Evolutionary conservation across 2,888 invertebrate genomes (phyloP).

Genomic region (Leptinotarsa juncta): DNA sequence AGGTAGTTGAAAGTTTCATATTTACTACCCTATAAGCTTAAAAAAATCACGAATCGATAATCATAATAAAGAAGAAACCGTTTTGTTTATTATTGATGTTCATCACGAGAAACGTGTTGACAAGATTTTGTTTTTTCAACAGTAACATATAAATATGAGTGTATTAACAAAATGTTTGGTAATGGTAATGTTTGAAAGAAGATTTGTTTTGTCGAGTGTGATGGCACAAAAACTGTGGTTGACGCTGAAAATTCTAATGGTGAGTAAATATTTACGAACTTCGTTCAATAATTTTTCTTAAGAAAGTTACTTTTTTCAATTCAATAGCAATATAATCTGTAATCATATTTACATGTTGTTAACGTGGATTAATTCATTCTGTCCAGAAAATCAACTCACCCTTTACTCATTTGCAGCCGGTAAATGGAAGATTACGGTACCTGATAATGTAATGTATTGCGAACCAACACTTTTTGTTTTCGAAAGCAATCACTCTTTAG

Average conservation of each 20-base stretch:
- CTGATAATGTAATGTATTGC: no score
- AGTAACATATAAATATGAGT: slow-evolving; percentile 8
- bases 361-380: no score
- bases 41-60: neutral
- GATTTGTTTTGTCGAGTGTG: neutral
- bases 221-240: neutral
- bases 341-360: no score
- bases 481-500: no score
- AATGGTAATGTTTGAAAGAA: neutral
- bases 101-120: slow-evolving; percentile 14
- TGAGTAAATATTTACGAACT: neutral
- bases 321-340: no score
- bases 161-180: neutral
- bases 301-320: no score
- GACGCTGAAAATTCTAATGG: neutral
- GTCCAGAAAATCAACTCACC: no score
- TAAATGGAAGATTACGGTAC: no score
- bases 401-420: no score
- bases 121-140: slow-evolving; percentile 13
- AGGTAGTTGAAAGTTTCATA: no score
- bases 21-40: no score
- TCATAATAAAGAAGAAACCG: neutral
- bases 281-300: neutral
- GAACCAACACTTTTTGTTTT: no score
- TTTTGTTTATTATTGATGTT: slow-evolving; percentile 21